Percentiles rank a stretch among this genome's conserved stretches.
Evolutionary conservation across 2,797 vertebrate genomes (phyloP).

Genomic region (Pygocentrus nattereri): DNA sequence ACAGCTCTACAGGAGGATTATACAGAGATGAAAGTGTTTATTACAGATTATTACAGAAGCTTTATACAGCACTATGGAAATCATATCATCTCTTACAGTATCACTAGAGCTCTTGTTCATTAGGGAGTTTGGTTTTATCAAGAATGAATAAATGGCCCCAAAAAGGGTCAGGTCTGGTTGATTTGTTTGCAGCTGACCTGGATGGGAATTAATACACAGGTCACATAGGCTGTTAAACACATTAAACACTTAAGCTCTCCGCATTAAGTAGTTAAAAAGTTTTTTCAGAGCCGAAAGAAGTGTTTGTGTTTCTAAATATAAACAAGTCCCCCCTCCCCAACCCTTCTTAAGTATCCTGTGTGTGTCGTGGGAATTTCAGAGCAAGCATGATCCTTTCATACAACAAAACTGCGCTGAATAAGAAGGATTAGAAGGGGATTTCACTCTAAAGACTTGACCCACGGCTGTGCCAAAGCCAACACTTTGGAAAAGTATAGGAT

Average conservation of each 20-base stretch:
- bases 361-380: slow-evolving; percentile 77
- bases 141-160: neutral
- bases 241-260: slow-evolving; percentile 73
- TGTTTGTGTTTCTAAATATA: slow-evolving; percentile 70
- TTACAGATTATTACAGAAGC: too few species aligned
- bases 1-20: too few species aligned
- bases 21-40: too few species aligned
- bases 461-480: slow-evolving; percentile 66
- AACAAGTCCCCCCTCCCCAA: slow-evolving; percentile 61
- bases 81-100: too few species aligned
- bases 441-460: slow-evolving; percentile 64
- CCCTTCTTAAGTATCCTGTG: slow-evolving; percentile 53
- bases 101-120: too few species aligned
- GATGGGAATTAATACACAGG: slow-evolving; percentile 50
- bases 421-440: slow-evolving; percentile 74
- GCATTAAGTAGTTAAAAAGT: slow-evolving; percentile 76
- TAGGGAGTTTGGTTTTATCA: neutral
- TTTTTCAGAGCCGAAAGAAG: slow-evolving; percentile 75
- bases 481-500: slow-evolving; percentile 44
- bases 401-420: slow-evolving; percentile 69
- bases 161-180: neutral
- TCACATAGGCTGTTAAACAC: slow-evolving; percentile 70
- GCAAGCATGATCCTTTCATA: slow-evolving; percentile 67
- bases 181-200: neutral
- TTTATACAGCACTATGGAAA: too few species aligned